phyloP scores from a whole-genome alignment of 2,888 invertebrate species.

The Cybosia mesomella region DNA sequence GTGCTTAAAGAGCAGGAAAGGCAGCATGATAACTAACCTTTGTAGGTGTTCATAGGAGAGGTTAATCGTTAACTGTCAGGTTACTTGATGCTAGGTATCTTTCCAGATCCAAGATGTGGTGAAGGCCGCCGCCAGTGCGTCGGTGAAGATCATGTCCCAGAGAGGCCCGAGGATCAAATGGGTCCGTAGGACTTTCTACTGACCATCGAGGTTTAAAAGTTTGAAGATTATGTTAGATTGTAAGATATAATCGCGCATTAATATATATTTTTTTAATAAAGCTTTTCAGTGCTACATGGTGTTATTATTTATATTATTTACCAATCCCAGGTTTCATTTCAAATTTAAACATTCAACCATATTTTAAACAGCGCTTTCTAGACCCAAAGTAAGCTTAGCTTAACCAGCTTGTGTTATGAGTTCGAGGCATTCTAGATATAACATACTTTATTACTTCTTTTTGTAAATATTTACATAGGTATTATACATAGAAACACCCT shows the following conservation, averaged over 20 bases:
- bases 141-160: slow-evolving; percentile 98
- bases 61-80: not conserved
- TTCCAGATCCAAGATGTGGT: slow-evolving; percentile 97
- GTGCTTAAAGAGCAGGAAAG: no score
- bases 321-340: no score
- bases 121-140: slow-evolving; percentile 98
- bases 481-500: no score
- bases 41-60: no score
- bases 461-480: no score
- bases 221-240: not conserved
- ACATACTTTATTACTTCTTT: no score
- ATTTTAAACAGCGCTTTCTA: no score
- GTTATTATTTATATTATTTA: not conserved
- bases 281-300: not conserved
- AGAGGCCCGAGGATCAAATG: slow-evolving; percentile 95
- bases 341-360: no score
- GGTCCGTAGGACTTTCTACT: slow-evolving; percentile 89
- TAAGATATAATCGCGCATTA: not conserved
- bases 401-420: no score
- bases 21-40: no score
- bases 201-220: not conserved
- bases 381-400: no score
- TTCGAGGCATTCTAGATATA: no score
- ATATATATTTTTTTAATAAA: slow-evolving; percentile 4
- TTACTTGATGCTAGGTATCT: not conserved